A percentile compares a stretch with the other conserved stretches of the same genome.
Evolutionary conservation across 2,888 invertebrate species (phyloP).

Genomic region (Timema podura): DNA sequence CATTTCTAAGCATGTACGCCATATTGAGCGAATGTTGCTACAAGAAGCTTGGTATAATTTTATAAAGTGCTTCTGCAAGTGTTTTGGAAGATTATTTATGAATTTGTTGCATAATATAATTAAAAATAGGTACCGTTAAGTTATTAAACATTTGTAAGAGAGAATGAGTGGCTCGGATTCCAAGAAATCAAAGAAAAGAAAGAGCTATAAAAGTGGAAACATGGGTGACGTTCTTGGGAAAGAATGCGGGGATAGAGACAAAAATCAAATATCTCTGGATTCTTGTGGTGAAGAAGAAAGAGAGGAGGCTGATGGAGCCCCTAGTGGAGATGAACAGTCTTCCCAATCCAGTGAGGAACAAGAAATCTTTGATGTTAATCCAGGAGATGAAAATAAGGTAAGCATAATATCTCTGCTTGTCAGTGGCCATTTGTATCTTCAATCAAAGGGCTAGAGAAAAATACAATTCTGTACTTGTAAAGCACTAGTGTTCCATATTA

Average conservation of each 20-base stretch:
- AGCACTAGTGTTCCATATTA: too few species aligned
- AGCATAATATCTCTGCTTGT: not conserved
- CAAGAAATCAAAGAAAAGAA: constrained; percentile 36
- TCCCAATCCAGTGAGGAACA: constrained; percentile 29
- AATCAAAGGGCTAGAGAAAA: too few species aligned
- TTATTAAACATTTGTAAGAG: constrained; percentile 25
- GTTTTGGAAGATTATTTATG: constrained; percentile 19
- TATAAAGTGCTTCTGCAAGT: constrained; percentile 33
- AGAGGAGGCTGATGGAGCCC: constrained; percentile 34
- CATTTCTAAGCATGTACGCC: constrained; percentile 33
- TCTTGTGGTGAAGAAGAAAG: constrained; percentile 32
- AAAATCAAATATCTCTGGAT: constrained; percentile 31
- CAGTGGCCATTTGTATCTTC: too few species aligned
- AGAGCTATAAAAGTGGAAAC: constrained; percentile 36
- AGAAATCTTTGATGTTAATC: constrained; percentile 25
- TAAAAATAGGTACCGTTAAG: constrained; percentile 22
- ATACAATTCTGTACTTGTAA: too few species aligned
- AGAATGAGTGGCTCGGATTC: constrained; percentile 35
- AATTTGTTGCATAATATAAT: constrained; percentile 13
- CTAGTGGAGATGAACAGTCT: constrained; percentile 32
- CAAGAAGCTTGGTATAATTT: constrained; percentile 35
- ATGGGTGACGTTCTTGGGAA: constrained; percentile 45
- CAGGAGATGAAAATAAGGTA: constrained; percentile 30
- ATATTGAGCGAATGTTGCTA: constrained; percentile 41
- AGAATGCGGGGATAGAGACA: constrained; percentile 37